A percentile compares a stretch with the other conserved stretches of the same genome.
These are phyloP conservation scores for Cyanistes caeruleus DNA, from an alignment of 2,113 vertebrate species.

Conservation along the genomic window DNA sequence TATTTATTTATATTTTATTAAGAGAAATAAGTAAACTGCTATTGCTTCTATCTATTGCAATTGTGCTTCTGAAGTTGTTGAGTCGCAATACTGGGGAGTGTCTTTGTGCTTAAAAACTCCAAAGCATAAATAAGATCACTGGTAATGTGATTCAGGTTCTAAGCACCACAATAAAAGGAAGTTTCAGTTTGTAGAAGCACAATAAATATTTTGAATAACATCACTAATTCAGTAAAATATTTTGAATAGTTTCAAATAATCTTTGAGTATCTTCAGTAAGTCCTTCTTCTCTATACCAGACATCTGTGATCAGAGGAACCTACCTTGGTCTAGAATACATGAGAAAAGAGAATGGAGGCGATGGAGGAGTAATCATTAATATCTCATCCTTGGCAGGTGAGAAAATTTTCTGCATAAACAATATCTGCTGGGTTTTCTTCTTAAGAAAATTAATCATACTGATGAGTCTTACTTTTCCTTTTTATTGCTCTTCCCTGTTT, in stretches of 20 bases:
- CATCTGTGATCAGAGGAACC: constrained; percentile 92
- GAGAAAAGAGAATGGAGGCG: constrained; percentile 88
- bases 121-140: background rate
- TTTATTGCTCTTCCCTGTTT: background rate
- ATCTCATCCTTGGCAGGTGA: constrained; percentile 95
- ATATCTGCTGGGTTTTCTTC: background rate
- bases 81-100: background rate
- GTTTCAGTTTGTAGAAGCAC: background rate
- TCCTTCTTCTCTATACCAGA: constrained; percentile 72
- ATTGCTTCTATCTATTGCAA: background rate
- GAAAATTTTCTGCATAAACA: background rate
- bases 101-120: background rate
- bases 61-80: background rate
- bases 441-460: background rate
- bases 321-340: constrained; percentile 94
- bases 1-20: background rate
- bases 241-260: background rate
- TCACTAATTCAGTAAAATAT: background rate
- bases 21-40: background rate
- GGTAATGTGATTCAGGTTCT: background rate
- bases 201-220: background rate
- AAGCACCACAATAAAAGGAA: background rate
- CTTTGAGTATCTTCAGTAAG: background rate
- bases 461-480: background rate
- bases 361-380: constrained; percentile 91